These are phyloP conservation scores for Hyperoplus lanceolatus DNA, from an alignment of 2,797 vertebrate species.

Conservation along the genomic window DNA sequence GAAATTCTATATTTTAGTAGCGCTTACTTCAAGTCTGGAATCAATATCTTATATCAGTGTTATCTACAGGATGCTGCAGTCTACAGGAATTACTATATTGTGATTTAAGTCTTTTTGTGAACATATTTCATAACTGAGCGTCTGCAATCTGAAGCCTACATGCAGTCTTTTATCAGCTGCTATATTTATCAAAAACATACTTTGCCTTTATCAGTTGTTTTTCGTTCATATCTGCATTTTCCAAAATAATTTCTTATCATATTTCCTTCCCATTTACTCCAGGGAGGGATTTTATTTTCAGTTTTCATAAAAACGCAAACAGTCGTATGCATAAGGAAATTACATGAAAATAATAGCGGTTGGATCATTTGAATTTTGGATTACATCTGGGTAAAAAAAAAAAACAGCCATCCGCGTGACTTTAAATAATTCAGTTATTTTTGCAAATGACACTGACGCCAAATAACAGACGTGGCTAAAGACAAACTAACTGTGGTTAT, in stretches of 20 bases:
- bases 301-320: not conserved
- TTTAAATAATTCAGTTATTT: conserved; percentile 7
- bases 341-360: not conserved
- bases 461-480: conserved; percentile 13
- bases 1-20: not conserved
- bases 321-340: not conserved
- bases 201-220: conserved; percentile 55
- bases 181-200: conserved; percentile 52
- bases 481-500: conserved; percentile 2
- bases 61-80: not conserved
- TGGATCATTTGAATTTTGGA: not conserved
- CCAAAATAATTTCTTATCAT: conserved; percentile 29
- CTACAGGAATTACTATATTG: not conserved
- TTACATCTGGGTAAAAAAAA: not conserved
- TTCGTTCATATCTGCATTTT: conserved; percentile 52
- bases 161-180: conserved; percentile 35
- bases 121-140: not conserved
- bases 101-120: not conserved
- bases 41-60: not conserved
- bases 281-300: conserved; percentile 3
- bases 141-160: conserved; percentile 25
- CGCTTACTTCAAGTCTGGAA: not conserved
- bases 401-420: not conserved
- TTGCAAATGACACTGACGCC: not conserved
- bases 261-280: conserved; percentile 37